Evolutionary conservation across 2,888 invertebrate genomes (phyloP), one percentile per base, ranked within the genome.

Genomic region (Platynereis dumerilii): DNA sequence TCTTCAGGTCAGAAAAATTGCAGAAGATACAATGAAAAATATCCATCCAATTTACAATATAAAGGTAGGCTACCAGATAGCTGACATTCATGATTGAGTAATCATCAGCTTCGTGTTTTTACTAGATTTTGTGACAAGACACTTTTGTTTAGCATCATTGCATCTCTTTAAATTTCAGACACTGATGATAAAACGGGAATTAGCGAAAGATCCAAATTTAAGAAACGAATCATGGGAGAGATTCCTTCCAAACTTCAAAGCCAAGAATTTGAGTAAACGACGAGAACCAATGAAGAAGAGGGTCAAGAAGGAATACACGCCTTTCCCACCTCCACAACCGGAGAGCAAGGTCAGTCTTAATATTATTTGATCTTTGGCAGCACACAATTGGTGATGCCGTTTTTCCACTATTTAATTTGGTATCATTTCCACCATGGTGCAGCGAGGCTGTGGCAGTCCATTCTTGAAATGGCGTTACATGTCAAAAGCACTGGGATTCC

Each of bases 31-130:
- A 0, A 97, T 99, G 97, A 94, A 93, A 80, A 99, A 99, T 84
- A 89, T 99, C 63, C 99, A 99, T 87, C 99, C 99, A 0, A 94
- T 99, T 83, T 98, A 97, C 81, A 97, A 96, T 79, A 96, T 99
- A 44, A 87, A 87, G 80, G 83, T 84, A 71, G 56, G 71, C 69
- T 63, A 34, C n/a, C n/a, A n/a, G n/a, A n/a, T n/a, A n/a, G n/a
- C n/a, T n/a, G n/a, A n/a, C n/a, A n/a, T n/a, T n/a, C n/a, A n/a
- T n/a, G n/a, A n/a, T n/a, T n/a, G n/a, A n/a, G n/a, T n/a, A n/a
- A n/a, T n/a, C n/a, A n/a, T n/a, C n/a, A n/a, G n/a, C n/a, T n/a
- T n/a, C n/a, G n/a, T n/a, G n/a, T n/a, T n/a, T n/a, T n/a, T n/a
- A n/a, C n/a, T n/a, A n/a, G n/a, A n/a, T n/a, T n/a, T n/a, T n/a